Base-by-base conservation (phyloP, 37 sponge, comb jelly and placozoan species). In the Cliona cf. orientalis region DNA sequence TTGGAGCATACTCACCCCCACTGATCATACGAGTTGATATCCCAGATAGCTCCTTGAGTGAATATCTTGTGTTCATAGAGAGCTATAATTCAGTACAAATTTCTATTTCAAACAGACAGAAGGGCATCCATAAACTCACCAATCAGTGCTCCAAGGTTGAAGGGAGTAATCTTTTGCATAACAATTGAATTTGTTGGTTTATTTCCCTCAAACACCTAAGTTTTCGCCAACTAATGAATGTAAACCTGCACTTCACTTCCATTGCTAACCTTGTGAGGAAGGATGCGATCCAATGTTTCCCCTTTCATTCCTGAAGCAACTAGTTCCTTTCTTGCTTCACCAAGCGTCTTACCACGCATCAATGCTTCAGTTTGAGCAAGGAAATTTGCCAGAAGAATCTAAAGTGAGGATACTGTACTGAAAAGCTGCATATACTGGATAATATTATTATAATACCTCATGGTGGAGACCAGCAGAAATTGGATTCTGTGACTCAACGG, bases 11-110 rank as follows among this genome's bases (percentile, higher is more conserved):
- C 93, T 88, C 71, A 95, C 92, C 99, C 99, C 97, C 97, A 95
- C 55, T 98, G 99, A 64, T 98, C 99, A 75, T 88, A 98, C 14
- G 97, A 96, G 67, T 98, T 98, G 80, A 98, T 94, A 70, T 98
- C 91, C 99, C 99, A 98, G 26, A 98, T 91, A 34, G 92, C 96
- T 32, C 99, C 99, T 67, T 98, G 99, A 39, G 95, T 95, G 78
- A 98, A 98, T 38, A 98, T 94, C 97, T 98, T 98, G 82, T 93
- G 94, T 68, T 98, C 99, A 67, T 98, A 98, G 80, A 98, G 85
- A 14, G 97, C 97, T 95, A 45, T 19, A 41, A 5, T 58, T 36
- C 11, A 42, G 61, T 68, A 28, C 21, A 38, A 82, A 55, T 58
- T 25, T 1, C 14, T 33, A 11, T 14, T 61, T 35, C 0, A 61